Base-by-base conservation (phyloP, 2,888 invertebrate genomes). In the Ornithoptera priamus region DNA sequence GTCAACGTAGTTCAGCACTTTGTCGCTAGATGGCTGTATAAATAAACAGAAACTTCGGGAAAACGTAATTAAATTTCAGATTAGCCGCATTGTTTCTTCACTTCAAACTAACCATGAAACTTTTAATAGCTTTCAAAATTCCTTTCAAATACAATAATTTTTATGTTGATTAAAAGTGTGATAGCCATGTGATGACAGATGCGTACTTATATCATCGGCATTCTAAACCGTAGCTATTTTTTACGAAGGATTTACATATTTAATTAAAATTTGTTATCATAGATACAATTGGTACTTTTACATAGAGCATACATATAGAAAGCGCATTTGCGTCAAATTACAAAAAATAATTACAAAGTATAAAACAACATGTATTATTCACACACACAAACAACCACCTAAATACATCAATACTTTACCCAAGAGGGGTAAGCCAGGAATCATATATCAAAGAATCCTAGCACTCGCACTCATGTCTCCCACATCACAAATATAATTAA, bases 61-160 rank as follows among this genome's bases (percentile, higher is more conserved):
- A 76, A 78, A 72, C 74, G 60, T 77, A 81, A 82, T 81, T 80
- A 82, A 78, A 77, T 79, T 72, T 75, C 62, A 69, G 69, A 57
- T 62, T 72, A 59, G 63, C 60, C 58, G 53, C 76, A 73, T 75
- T 77, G 70, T 75, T 75, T 77, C 72, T 80, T 76, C 77, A 78
- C 75, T 81, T 83, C 78, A 81, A 89, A 85, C 83, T 76, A 81
- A 86, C 81, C 85, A 78, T 87, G 79, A 74, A 77, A 79, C 77
- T 79, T 82, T 85, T 86, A 85, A 85, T 85, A 76, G 78, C 79
- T 72, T 81, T 72, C 74, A 75, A 77, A 81, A 85, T 83, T 80
- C 80, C 67, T 70, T 72, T 75, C 76, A 74, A 80, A 83, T 81
- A 79, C 75, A 80, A 81, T 84, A 78, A 73, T 78, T 80, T 82